Conservation (phyloP, 2,113 vertebrate species). For the Microcebus ravelobensis region DNA sequence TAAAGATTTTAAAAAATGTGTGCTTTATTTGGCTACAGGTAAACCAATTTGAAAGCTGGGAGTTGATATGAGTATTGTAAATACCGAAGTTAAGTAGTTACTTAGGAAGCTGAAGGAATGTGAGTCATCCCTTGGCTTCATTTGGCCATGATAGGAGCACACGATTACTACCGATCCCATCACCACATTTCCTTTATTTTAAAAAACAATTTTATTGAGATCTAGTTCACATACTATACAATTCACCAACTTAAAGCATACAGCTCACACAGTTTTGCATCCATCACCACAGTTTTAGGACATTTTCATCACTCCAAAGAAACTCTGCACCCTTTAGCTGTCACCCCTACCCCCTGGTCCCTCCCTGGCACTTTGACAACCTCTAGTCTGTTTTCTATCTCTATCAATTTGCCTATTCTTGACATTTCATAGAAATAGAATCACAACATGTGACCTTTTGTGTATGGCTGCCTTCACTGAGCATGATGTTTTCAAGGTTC, state of each 20-base stretch:
- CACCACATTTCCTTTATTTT: too few relatives aligned
- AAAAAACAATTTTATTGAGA: not conserved
- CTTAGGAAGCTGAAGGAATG: not conserved
- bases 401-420: not conserved
- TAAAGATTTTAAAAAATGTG: not conserved
- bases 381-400: not conserved
- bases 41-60: not conserved
- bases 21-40: not conserved
- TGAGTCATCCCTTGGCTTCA: not conserved
- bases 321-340: not conserved
- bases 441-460: not conserved
- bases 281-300: not conserved
- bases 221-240: not conserved
- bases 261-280: not conserved
- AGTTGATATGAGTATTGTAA: not conserved
- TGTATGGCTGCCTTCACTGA: not conserved
- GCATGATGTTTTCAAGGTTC: not conserved
- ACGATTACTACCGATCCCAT: not conserved
- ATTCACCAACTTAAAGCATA: not conserved
- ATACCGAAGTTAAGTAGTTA: not conserved
- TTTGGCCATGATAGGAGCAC: not conserved
- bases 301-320: not conserved
- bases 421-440: not conserved
- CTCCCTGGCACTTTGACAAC: not conserved
- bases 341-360: not conserved